These are phyloP conservation scores for Pyrocephalus nanus DNA, from an alignment of 2,797 vertebrate genomes.

Conservation along the genomic window DNA sequence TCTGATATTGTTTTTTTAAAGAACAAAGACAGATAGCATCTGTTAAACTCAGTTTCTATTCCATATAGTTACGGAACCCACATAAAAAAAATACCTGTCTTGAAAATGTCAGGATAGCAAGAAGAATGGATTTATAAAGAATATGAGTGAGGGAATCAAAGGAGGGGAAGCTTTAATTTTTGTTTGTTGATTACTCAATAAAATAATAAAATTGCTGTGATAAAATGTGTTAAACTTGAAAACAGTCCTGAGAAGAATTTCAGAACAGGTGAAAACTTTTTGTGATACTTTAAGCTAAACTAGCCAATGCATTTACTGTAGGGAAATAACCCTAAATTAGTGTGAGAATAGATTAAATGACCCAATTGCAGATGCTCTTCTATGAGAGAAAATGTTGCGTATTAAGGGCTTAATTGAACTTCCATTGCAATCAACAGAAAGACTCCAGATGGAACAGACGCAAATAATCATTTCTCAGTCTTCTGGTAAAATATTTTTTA, in stretches of 20 bases:
- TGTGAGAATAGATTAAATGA: conserved; percentile 6
- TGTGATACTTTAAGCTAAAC: background rate
- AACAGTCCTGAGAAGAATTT: background rate
- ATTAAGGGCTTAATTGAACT: background rate
- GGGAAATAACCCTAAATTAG: background rate
- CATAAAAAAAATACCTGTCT: background rate
- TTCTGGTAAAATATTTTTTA: background rate
- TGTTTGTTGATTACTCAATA: background rate
- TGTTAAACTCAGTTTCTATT: background rate
- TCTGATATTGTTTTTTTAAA: background rate
- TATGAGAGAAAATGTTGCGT: background rate
- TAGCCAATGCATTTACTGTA: background rate
- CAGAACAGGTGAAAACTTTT: background rate
- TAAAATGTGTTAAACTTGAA: background rate
- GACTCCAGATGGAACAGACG: background rate
- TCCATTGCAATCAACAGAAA: background rate
- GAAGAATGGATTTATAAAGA: background rate
- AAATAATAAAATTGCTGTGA: background rate
- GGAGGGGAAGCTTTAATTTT: fast-evolving
- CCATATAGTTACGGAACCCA: background rate
- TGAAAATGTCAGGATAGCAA: background rate
- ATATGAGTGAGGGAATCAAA: background rate
- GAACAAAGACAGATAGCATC: background rate
- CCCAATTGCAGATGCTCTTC: background rate
- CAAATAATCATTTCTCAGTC: background rate